Evolutionary conservation across 2,888 invertebrate genomes (phyloP).

Genomic region (Hirtodrosophila confusa): DNA sequence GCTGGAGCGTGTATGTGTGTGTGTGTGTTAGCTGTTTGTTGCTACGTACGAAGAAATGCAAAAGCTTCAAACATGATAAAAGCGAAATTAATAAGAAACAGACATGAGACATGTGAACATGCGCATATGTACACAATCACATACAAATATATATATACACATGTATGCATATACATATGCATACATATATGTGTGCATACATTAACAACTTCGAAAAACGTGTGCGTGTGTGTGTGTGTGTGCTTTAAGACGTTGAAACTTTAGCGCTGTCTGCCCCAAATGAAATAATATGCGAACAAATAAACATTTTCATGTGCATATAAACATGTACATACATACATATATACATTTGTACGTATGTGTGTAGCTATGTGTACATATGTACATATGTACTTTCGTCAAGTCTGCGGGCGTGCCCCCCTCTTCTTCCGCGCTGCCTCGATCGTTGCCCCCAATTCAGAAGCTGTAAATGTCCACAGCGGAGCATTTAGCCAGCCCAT

Average conservation of each 20-base stretch:
- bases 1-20: slow-evolving; percentile 16
- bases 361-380: background rate
- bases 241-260: slow-evolving; percentile 8
- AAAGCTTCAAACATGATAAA: slow-evolving; percentile 33
- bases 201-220: background rate
- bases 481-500: slow-evolving; percentile 15
- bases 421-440: slow-evolving; percentile 5
- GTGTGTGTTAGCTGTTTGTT: slow-evolving; percentile 35
- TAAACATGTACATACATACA: slow-evolving; percentile 9
- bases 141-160: background rate
- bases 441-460: slow-evolving; percentile 39
- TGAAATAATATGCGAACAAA: slow-evolving; percentile 45
- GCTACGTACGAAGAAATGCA: slow-evolving; percentile 31
- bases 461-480: slow-evolving; percentile 27
- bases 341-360: background rate
- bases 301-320: slow-evolving; percentile 11
- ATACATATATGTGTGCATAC: background rate
- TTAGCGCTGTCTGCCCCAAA: slow-evolving; percentile 47
- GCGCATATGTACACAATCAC: background rate
- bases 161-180: slow-evolving; percentile 1
- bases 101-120: slow-evolving; percentile 15
- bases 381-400: slow-evolving; percentile 1
- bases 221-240: slow-evolving; percentile 13
- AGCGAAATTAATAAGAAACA: slow-evolving; percentile 23
- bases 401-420: slow-evolving; percentile 27